Evolutionary conservation across 23 tunicate genomes (phyloP), one percentile per base, ranked within the genome.

Genomic region (Ciona savignyi): DNA sequence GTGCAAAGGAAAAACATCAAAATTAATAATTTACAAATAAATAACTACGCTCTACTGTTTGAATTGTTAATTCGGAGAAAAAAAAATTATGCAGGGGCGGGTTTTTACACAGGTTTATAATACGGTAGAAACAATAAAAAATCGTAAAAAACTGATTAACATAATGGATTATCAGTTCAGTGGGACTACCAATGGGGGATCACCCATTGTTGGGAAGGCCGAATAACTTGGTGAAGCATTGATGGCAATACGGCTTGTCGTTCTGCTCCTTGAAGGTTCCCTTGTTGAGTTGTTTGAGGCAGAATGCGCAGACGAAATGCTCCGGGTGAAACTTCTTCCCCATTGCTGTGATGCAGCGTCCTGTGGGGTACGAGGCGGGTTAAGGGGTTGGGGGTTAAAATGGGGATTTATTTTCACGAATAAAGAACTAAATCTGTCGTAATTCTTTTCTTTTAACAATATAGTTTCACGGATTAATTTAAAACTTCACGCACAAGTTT

Each of bases 241-340:
- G 88, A 75, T 93, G 98, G 78, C 98, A 93, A 69, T 85, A 93
- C 6, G 98, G 98, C 51, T 93, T 93, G 26, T 78, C 93, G 28
- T 86, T 85, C 63, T 93, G 98, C 62, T 93, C 98, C 73, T 93
- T 93, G 61, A 93, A 93, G 20, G 93, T 93, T 62, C 92, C 98
- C 72, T 93, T 86, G 84, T 86, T 93, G 77, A 93, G 85, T 64
- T 86, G 92, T 49, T 93, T 85, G 51, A 85, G 78, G 73, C 98
- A 93, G 69, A 93, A 86, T 4, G 98, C 92, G 66, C 98, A 93
- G 26, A 93, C 93, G 63, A 93, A 93, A 49, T 93, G 98, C 83
- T 93, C 93, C 2, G 93, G 93, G 73, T 93, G 98, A 62, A 85
- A 93, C 73, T 86, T 86, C 93, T 86, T 85, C 20, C 98, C 98